Conservation (phyloP, 2,113 vertebrate species). For the Vimba vimba region DNA sequence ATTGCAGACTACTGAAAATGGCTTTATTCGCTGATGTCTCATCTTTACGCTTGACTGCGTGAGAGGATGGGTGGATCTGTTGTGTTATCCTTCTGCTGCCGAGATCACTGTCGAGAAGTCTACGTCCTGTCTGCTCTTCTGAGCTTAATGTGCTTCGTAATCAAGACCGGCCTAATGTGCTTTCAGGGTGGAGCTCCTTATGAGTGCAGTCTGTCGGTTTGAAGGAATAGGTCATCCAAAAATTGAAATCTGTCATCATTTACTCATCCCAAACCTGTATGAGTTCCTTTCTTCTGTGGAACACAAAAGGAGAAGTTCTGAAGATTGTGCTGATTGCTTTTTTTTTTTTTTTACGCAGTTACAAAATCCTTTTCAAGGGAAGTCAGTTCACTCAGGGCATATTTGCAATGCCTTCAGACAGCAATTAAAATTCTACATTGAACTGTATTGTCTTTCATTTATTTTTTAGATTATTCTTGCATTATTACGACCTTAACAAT, state of each 20-base stretch:
- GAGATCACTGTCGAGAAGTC: constrained; percentile 44
- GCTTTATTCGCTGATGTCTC: constrained; percentile 69
- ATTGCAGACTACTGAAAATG: constrained; percentile 70
- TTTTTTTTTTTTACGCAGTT: neutral
- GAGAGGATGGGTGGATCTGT: constrained; percentile 65
- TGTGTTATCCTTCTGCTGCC: constrained; percentile 29
- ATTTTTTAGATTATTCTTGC: no score
- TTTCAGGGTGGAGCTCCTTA: constrained; percentile 37
- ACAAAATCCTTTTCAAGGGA: neutral
- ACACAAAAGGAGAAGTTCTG: neutral
- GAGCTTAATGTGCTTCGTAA: constrained; percentile 42
- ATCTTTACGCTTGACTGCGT: constrained; percentile 60
- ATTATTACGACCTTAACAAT: no score
- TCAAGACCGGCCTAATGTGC: constrained; percentile 21
- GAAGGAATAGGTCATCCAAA: neutral
- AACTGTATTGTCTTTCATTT: no score
- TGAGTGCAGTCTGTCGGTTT: constrained; percentile 9
- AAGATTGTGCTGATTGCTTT: neutral
- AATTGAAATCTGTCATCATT: neutral
- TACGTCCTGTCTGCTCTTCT: constrained; percentile 51
- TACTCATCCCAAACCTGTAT: neutral
- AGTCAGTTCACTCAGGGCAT: neutral
- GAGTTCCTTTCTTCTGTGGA: neutral
- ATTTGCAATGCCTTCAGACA: no score
- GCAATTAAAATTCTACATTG: no score